These are phyloP conservation scores for Ochropleura leucogaster DNA, from an alignment of 2,888 invertebrate genomes.

Conservation along the genomic window DNA sequence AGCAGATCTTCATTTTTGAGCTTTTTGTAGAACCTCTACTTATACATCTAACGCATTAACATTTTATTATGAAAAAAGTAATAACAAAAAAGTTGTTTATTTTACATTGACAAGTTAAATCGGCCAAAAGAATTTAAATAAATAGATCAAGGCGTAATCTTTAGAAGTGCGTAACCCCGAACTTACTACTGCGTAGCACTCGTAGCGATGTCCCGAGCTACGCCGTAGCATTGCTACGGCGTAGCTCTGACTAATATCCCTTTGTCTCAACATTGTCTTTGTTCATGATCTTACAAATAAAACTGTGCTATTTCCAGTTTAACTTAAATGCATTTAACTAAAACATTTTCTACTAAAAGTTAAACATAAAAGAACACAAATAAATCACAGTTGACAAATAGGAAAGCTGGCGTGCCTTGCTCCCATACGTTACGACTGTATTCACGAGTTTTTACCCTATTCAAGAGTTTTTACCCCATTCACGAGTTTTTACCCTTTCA, in stretches of 20 bases:
- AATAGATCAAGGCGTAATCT: slow-evolving; percentile 6
- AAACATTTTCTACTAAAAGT: slow-evolving; percentile 61
- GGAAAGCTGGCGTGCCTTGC: slow-evolving; percentile 55
- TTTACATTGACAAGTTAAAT: background rate
- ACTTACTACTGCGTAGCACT: slow-evolving; percentile 6
- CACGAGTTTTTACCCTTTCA: slow-evolving; percentile 55
- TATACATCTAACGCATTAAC: background rate
- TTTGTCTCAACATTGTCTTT: slow-evolving; percentile 8
- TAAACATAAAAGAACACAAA: slow-evolving; percentile 62
- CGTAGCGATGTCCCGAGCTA: slow-evolving; percentile 1
- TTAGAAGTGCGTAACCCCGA: background rate
- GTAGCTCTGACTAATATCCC: slow-evolving; percentile 23
- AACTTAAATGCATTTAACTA: slow-evolving; percentile 40
- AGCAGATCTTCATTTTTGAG: background rate
- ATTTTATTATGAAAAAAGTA: background rate
- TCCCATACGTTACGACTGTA: slow-evolving; percentile 65
- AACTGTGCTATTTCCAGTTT: slow-evolving; percentile 20
- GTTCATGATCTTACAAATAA: slow-evolving; percentile 13
- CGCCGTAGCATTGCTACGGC: slow-evolving; percentile 34
- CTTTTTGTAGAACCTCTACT: background rate
- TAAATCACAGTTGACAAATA: slow-evolving; percentile 66
- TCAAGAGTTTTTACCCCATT: slow-evolving; percentile 57
- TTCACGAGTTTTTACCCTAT: slow-evolving; percentile 59
- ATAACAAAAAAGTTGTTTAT: background rate
- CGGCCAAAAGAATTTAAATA: background rate